These are phyloP conservation scores for Antennarius striatus DNA, from an alignment of 2,113 vertebrate genomes.

Conservation along the genomic window DNA sequence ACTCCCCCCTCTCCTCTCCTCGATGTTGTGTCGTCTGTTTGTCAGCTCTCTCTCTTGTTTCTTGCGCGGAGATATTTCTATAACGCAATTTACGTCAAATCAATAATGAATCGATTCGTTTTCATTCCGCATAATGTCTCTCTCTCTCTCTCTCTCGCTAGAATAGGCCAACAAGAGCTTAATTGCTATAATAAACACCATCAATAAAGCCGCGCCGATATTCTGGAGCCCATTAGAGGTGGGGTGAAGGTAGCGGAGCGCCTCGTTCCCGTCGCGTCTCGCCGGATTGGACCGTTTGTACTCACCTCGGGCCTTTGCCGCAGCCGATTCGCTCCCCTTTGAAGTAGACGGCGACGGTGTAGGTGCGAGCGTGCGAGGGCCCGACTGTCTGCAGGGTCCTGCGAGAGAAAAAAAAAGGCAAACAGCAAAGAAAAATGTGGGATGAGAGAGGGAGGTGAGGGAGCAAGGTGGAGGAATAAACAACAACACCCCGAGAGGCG, in stretches of 20 bases:
- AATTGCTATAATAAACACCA: constrained; percentile 73
- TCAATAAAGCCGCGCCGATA: constrained; percentile 62
- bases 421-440: not conserved
- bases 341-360: constrained; percentile 98
- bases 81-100: constrained; percentile 63
- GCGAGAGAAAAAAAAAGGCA: constrained; percentile 27
- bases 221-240: constrained; percentile 61
- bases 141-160: constrained; percentile 54
- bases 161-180: constrained; percentile 51
- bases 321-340: constrained; percentile 98
- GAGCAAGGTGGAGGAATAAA: constrained; percentile 9
- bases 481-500: constrained; percentile 20
- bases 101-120: constrained; percentile 71
- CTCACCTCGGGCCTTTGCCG: constrained; percentile 97
- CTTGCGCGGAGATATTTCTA: constrained; percentile 54
- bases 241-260: constrained; percentile 28
- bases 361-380: constrained; percentile 95
- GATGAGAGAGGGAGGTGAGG: not conserved
- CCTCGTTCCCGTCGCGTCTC: constrained; percentile 29
- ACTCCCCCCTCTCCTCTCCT: not conserved
- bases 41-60: not conserved
- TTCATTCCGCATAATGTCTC: constrained; percentile 68
- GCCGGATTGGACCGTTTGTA: constrained; percentile 24
- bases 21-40: not conserved
- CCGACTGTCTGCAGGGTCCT: constrained; percentile 98